A percentile compares a stretch with the other conserved stretches of the same genome.
phyloP scores from a whole-genome alignment of 2,797 vertebrate genomes.

The Takifugu ocellatus region DNA sequence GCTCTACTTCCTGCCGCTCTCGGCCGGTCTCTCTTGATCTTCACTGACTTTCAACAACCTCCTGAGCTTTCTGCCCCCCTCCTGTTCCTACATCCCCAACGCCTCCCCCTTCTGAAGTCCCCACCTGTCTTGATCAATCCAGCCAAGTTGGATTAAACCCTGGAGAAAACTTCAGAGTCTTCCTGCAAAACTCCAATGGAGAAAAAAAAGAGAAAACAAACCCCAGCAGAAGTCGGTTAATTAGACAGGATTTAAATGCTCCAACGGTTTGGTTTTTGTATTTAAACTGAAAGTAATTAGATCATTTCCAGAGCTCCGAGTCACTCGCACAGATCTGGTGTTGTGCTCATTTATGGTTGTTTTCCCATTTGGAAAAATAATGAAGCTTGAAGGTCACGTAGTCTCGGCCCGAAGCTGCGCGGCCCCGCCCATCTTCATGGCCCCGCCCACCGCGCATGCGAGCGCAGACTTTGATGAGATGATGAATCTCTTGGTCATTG shows the following conservation, averaged over 20 bases:
- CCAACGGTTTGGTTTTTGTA: neutral
- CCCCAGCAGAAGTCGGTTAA: too few relatives aligned
- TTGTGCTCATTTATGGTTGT: neutral
- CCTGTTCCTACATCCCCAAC: conserved; percentile 20
- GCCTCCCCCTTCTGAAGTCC: conserved; percentile 15
- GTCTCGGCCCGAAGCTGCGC: neutral
- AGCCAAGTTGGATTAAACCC: conserved; percentile 31
- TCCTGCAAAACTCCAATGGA: too few relatives aligned
- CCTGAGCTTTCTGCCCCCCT: conserved; percentile 12
- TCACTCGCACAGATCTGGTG: neutral
- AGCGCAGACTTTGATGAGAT: too few relatives aligned
- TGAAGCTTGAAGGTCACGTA: conserved; percentile 1
- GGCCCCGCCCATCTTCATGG: neutral
- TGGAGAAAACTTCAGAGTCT: neutral
- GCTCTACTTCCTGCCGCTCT: conserved; percentile 1
- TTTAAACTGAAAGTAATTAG: neutral
- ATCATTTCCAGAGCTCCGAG: neutral
- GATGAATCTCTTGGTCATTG: too few relatives aligned
- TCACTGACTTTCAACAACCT: conserved; percentile 52
- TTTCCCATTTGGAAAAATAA: neutral
- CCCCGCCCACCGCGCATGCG: too few relatives aligned
- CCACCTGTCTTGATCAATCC: conserved; percentile 60
- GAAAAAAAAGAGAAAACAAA: too few relatives aligned
- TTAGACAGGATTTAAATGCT: too few relatives aligned
- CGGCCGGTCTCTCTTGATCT: conserved; percentile 31